Base-by-base conservation (phyloP, 2,888 invertebrate species). In the Phalera bucephala region DNA sequence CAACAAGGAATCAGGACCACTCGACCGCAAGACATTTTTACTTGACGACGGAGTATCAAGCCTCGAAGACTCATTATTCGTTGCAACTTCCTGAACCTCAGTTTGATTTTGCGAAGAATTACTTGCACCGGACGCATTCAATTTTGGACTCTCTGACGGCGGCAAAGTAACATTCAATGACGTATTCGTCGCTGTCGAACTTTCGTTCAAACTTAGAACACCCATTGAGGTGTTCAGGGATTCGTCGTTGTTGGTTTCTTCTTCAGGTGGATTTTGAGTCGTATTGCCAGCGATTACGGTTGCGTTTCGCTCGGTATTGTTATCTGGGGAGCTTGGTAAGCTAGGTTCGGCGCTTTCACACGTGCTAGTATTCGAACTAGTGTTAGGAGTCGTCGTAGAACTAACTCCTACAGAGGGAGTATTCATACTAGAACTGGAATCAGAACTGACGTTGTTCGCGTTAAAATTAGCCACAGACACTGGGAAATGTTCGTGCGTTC, bases 311-410 rank as follows among this genome's bases (percentile, higher is more conserved):
- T 61, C 58, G 9, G 69, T 65, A 20, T 72, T 71, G 22, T 78
- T 80, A 10, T 88, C 92, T 0, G 93, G 93, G 0, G 93, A 93
- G 28, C 93, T 92, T 0, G 95, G 95, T 36, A 95, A 92, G 48
- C 94, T 94, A 0, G 95, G 94, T 17, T 94, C 93, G 3, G 93
- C 93, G 64, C 94, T 94, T 25, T 86, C 88, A 11, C 94, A 94
- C 13, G 93, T 93, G 59, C 94, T 94, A 0, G 93, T 93, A 44
- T 93, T 91, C 0, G 94, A 93, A 33, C 94, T 94, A 0, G 93
- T 93, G 11, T 94, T 93, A 0, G 94, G 93, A 0, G 94, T 93
- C 0, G 93, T 93, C 0, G 92, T 92, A 0, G 94, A 93, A 47
- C 93, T 93, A n/a, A 90, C 90, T 0, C 91, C 91, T 0, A 88